Evolutionary conservation across 1,140 invertebrate species (phyloP).

Genomic region (Calliphora vicina): DNA sequence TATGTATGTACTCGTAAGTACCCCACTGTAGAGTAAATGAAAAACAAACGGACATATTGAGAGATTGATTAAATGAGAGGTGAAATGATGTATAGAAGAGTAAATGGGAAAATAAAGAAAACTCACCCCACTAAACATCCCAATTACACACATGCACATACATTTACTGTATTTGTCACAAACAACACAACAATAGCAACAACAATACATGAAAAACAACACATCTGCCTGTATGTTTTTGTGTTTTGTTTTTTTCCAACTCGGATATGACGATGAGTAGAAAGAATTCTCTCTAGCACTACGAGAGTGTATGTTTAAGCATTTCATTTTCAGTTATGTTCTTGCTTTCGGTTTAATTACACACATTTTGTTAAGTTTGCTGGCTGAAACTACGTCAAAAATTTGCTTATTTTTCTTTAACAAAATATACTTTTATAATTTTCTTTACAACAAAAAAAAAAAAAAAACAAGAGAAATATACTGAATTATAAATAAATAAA

Average conservation of each 20-base stretch:
- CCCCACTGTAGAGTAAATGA: neutral
- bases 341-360: conserved; percentile 35
- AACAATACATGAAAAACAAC: neutral
- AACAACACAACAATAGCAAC: neutral
- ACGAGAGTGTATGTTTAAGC: conserved; percentile 9
- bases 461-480: neutral
- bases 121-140: conserved; percentile 18
- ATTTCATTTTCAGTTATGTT: conserved; percentile 21
- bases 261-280: neutral
- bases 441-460: conserved; percentile 1
- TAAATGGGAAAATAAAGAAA: neutral
- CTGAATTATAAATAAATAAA: no score
- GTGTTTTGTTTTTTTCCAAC: neutral
- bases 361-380: conserved; percentile 8
- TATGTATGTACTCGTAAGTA: no score
- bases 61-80: neutral
- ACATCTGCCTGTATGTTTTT: conserved; percentile 5
- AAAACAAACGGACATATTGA: neutral
- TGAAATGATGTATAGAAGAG: neutral
- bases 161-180: neutral
- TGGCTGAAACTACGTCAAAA: neutral
- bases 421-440: neutral
- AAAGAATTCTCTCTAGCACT: neutral
- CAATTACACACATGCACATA: neutral
- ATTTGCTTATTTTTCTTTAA: conserved; percentile 3